Conservation (phyloP, 2,797 vertebrate genomes). For the Lepidocolaptes lacrymiger region DNA sequence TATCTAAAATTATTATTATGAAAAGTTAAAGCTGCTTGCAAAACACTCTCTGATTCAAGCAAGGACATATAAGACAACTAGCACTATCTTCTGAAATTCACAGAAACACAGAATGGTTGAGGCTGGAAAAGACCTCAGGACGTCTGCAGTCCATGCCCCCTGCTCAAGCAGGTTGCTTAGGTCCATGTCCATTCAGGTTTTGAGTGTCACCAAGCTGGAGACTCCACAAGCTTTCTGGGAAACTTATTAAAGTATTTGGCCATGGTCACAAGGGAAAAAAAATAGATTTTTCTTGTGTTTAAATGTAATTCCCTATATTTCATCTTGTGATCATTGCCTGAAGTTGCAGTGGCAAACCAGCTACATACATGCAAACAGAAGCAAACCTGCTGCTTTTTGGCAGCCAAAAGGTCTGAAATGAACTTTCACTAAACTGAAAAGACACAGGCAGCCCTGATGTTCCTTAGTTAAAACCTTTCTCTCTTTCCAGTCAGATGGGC, state of each 20-base stretch:
- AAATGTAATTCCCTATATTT: not conserved
- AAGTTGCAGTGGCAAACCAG: not conserved
- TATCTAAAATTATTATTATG: not conserved
- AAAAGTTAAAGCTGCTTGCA: not conserved
- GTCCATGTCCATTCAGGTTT: not conserved
- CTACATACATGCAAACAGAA: not conserved
- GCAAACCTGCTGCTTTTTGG: not conserved
- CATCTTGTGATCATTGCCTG: accelerated
- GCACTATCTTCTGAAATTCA: not conserved
- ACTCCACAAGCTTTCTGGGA: not conserved
- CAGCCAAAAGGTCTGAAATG: not conserved
- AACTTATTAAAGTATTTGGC: not conserved
- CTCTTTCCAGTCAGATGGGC: not conserved
- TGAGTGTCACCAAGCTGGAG: not conserved
- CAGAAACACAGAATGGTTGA: not conserved
- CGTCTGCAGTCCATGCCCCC: not conserved
- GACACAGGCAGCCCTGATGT: not conserved
- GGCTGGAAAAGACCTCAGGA: not conserved
- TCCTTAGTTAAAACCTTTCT: not conserved
- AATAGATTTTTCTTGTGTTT: not conserved
- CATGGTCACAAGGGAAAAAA: not conserved
- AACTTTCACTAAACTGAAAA: not conserved
- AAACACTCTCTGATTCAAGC: not conserved
- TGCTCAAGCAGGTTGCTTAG: not conserved
- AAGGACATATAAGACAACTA: not conserved